Percentiles rank a stretch among this genome's conserved stretches.
Evolutionary conservation across 1,140 invertebrate species (phyloP).

Genomic region (Aphaenogaster rudis): DNA sequence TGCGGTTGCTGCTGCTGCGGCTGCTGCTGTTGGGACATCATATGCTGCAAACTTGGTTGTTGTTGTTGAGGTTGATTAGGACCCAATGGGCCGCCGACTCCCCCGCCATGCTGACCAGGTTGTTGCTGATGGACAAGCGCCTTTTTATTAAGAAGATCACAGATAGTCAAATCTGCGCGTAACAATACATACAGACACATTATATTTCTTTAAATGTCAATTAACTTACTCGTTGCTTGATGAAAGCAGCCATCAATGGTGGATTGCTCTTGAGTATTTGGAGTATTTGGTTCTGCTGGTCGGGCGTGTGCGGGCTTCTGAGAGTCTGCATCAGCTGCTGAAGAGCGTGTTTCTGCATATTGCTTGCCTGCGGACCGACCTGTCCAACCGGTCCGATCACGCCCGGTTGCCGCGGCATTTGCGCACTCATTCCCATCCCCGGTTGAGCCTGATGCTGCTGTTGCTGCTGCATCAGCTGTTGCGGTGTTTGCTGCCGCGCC

Average conservation of each 20-base stretch:
- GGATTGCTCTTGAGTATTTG: constrained; percentile 98
- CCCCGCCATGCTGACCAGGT: constrained; percentile 82
- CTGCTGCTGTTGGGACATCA: constrained; percentile 87
- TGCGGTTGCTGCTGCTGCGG: constrained; percentile 86
- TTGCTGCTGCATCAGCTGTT: constrained; percentile 84
- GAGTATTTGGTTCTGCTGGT: constrained; percentile 97
- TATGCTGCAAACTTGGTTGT: constrained; percentile 86
- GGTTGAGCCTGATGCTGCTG: constrained; percentile 86
- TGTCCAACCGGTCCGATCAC: constrained; percentile 85
- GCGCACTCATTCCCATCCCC: constrained; percentile 83
- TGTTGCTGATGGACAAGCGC: constrained; percentile 82
- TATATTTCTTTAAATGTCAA: not conserved
- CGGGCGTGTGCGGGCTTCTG: constrained; percentile 95
- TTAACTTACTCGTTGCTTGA: constrained; percentile 92
- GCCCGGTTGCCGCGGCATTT: constrained; percentile 85
- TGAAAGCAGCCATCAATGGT: constrained; percentile 98
- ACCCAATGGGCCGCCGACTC: constrained; percentile 80
- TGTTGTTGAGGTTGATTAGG: constrained; percentile 87
- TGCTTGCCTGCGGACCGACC: constrained; percentile 80
- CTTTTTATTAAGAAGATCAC: constrained; percentile 75
- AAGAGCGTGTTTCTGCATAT: constrained; percentile 92
- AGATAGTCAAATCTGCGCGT: constrained; percentile 53
- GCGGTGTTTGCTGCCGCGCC: constrained; percentile 85
- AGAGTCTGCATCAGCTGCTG: constrained; percentile 96
- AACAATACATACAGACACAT: constrained; percentile 33